Percentiles rank a stretch among this genome's conserved stretches.
Evolutionary conservation across 2,113 vertebrate genomes (phyloP).

Genomic region (Periophthalmodon schlosseri): DNA sequence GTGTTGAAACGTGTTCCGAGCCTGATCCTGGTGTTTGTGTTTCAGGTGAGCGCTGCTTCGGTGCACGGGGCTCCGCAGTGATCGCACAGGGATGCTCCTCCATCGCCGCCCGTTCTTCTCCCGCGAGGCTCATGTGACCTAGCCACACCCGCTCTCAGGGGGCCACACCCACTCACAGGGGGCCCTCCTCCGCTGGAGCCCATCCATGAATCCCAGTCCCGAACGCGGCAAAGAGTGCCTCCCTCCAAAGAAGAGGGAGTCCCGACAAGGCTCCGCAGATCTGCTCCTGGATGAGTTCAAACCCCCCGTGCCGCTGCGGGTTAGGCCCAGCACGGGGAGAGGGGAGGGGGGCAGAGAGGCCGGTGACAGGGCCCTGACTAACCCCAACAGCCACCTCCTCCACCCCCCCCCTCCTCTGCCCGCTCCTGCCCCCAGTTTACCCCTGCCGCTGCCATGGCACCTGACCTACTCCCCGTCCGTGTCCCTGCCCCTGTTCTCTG

Average conservation of each 20-base stretch:
- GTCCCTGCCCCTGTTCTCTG: slow-evolving; percentile 64
- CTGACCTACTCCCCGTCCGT: slow-evolving; percentile 65
- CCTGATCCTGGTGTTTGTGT: slow-evolving; percentile 27
- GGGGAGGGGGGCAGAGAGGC: slow-evolving; percentile 64
- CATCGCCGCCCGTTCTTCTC: slow-evolving; percentile 71
- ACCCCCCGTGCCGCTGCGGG: slow-evolving; percentile 73
- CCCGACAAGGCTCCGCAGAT: slow-evolving; percentile 74
- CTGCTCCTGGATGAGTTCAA: slow-evolving; percentile 77
- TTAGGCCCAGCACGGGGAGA: slow-evolving; percentile 59
- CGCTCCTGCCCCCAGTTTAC: slow-evolving; percentile 49
- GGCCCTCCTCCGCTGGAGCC: slow-evolving; percentile 71
- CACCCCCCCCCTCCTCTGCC: slow-evolving; percentile 69
- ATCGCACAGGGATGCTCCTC: slow-evolving; percentile 75
- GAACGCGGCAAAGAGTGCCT: slow-evolving; percentile 82
- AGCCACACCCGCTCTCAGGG: slow-evolving; percentile 72
- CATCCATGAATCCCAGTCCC: slow-evolving; percentile 82
- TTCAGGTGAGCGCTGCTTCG: slow-evolving; percentile 66
- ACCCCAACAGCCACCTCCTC: slow-evolving; percentile 60
- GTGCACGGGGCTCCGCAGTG: slow-evolving; percentile 42
- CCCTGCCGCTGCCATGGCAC: slow-evolving; percentile 72
- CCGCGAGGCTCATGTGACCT: slow-evolving; percentile 83
- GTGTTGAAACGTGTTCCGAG: slow-evolving; percentile 35
- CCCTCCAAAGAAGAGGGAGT: slow-evolving; percentile 83
- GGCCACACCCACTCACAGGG: slow-evolving; percentile 67
- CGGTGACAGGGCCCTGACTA: slow-evolving; percentile 52